Percentiles rank a stretch among this genome's conserved stretches.
Conservation (phyloP, 2,888 invertebrate genomes). For the Agrotis puta region DNA sequence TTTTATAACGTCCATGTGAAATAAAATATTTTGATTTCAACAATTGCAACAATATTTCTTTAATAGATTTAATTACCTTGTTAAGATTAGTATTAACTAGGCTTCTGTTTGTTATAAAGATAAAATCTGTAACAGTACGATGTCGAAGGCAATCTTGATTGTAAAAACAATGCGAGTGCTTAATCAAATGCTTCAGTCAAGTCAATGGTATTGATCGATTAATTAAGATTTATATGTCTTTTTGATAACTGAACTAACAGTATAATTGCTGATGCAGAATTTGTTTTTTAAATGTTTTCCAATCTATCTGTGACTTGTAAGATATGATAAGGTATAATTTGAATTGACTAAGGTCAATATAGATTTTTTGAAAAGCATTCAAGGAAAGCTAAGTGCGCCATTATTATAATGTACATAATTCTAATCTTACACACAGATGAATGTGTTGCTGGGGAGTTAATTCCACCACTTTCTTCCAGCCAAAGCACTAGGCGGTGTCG, state of each 20-base stretch:
- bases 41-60: not conserved
- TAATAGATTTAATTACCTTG: conserved; percentile 24
- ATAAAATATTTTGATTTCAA: no score
- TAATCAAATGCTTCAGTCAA: not conserved
- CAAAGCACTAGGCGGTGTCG: no score
- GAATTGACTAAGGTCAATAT: not conserved
- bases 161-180: not conserved
- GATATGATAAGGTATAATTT: no score
- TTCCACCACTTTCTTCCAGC: no score
- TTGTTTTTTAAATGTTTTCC: not conserved
- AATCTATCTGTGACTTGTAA: no score
- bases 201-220: conserved; percentile 1
- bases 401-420: no score
- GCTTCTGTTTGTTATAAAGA: conserved; percentile 18
- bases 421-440: no score
- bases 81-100: not conserved
- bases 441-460: no score
- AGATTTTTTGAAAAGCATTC: not conserved
- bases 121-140: conserved; percentile 27
- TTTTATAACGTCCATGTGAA: no score
- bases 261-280: not conserved
- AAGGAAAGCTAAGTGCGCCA: no score
- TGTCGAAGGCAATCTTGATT: conserved; percentile 18
- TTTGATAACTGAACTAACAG: not conserved
- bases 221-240: not conserved